Base-by-base conservation (phyloP, 2,888 invertebrate genomes). In the Drosophila rubida region DNA sequence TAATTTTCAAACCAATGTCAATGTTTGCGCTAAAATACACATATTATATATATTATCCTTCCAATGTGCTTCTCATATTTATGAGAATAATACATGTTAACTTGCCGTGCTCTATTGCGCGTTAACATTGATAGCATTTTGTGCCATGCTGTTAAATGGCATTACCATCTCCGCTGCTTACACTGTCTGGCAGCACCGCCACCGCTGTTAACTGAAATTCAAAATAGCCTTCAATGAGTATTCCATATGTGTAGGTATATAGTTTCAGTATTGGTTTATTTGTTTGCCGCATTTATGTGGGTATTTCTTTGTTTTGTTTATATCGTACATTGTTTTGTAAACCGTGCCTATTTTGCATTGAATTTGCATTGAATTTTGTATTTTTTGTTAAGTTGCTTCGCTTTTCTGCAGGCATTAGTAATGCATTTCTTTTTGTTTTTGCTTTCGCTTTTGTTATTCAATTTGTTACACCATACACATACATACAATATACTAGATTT, bases 401-500 rank as follows among this genome's bases (percentile, higher is more conserved):
- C 44, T 49, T 51, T 49, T 48, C 51, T 48, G 54, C 64, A 61
- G 44, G 60, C 48, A 37, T 49, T 81, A 54, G 53, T 44, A 55
- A 39, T 55, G 32, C 32, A 35, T 46, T 35, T 49, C 27, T 37
- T 25, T 25, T 25, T 25, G 25, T 25, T 62, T 27, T 42, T 60
- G 39, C 41, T 57, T 58, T 13, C n/a, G 32, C 44, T 59, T 53
- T 27, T 63, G 49, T 81, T 85, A 49, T 37, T 61, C 44, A 69
- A 65, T 78, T 82, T 78, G 71, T 80, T 86, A 79, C 76, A 76
- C 67, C 79, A 79, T 80, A 86, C 80, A 76, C 58, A 86, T 75
- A 76, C 62, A 73, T 78, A 59, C 62, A 78, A 82, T 66, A 22
- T 62, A 72, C 60, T 65, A 67, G 44, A 62, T 51, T 51, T 65